phyloP scores from a whole-genome alignment of 2,113 vertebrate species.

The Oryzias celebensis region DNA sequence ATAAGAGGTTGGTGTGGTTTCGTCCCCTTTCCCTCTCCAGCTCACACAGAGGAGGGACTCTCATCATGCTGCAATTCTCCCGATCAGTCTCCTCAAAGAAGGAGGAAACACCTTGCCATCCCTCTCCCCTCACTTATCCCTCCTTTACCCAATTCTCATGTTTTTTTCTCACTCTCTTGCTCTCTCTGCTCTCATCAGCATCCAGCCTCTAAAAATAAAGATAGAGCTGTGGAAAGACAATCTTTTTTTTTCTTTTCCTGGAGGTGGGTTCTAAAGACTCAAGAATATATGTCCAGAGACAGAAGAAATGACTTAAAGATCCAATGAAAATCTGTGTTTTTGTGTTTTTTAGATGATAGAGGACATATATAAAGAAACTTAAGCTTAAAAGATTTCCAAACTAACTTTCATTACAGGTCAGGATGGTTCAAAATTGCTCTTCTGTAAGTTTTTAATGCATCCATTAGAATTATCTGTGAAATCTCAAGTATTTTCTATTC shows the following conservation, averaged over 20 bases:
- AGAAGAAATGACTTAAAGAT: slow-evolving; percentile 44
- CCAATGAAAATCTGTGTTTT: slow-evolving; percentile 24
- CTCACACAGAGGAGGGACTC: slow-evolving; percentile 63
- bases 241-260: slow-evolving; percentile 38
- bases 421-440: too few relatives aligned
- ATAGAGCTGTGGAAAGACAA: slow-evolving; percentile 50
- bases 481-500: too few relatives aligned
- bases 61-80: slow-evolving; percentile 58
- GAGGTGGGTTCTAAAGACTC: slow-evolving; percentile 54
- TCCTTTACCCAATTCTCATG: slow-evolving; percentile 35
- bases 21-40: slow-evolving; percentile 45
- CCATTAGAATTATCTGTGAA: too few relatives aligned
- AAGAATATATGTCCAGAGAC: slow-evolving; percentile 42
- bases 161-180: slow-evolving; percentile 14
- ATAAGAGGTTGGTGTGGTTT: slow-evolving; percentile 63
- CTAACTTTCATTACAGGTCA: too few relatives aligned
- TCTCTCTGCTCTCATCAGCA: slow-evolving; percentile 60
- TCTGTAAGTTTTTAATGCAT: too few relatives aligned
- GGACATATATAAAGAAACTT: too few relatives aligned
- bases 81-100: slow-evolving; percentile 26
- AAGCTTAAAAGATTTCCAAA: too few relatives aligned
- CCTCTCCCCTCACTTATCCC: slow-evolving; percentile 21
- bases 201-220: slow-evolving; percentile 73
- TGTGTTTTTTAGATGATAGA: background rate
- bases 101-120: slow-evolving; percentile 32